A percentile compares a stretch with the other conserved stretches of the same genome.
These are phyloP conservation scores for Dendrocincla tyrannina DNA, from an alignment of 2,797 vertebrate species.

Conservation along the genomic window DNA sequence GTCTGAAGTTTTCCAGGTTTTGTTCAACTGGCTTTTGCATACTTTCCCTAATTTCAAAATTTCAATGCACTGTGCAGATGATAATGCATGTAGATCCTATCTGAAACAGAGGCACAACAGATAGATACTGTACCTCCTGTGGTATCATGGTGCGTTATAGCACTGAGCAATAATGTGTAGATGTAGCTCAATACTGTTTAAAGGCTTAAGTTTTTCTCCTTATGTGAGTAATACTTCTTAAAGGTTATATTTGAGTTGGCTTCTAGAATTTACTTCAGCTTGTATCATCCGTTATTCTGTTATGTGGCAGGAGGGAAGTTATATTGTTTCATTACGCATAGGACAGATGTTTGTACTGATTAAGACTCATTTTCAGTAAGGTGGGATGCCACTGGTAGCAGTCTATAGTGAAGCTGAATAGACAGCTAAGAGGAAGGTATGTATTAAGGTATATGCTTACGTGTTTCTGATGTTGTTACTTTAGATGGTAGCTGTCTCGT, in stretches of 20 bases:
- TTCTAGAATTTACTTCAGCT: neutral
- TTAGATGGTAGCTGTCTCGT: neutral
- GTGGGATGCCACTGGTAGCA: neutral
- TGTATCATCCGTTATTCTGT: neutral
- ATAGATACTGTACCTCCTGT: neutral
- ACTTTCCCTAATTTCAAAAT: neutral
- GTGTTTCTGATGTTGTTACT: neutral
- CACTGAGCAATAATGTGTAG: neutral
- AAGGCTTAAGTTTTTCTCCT: neutral
- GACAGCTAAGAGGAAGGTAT: neutral
- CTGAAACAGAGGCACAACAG: neutral
- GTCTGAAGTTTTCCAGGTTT: neutral
- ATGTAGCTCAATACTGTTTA: neutral
- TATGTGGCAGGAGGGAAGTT: neutral
- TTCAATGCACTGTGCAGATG: neutral
- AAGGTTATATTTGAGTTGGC: constrained; percentile 4
- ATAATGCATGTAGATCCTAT: neutral
- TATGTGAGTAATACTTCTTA: neutral
- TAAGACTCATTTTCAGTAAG: neutral
- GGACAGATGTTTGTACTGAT: neutral
- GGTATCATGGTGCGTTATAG: neutral
- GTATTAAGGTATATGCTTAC: neutral
- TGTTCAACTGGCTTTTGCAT: neutral
- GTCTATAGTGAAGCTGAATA: neutral
- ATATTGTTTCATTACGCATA: neutral